A percentile compares a stretch with the other conserved stretches of the same genome.
Conservation (phyloP, 2,113 vertebrate species). For the Neogale vison region DNA sequence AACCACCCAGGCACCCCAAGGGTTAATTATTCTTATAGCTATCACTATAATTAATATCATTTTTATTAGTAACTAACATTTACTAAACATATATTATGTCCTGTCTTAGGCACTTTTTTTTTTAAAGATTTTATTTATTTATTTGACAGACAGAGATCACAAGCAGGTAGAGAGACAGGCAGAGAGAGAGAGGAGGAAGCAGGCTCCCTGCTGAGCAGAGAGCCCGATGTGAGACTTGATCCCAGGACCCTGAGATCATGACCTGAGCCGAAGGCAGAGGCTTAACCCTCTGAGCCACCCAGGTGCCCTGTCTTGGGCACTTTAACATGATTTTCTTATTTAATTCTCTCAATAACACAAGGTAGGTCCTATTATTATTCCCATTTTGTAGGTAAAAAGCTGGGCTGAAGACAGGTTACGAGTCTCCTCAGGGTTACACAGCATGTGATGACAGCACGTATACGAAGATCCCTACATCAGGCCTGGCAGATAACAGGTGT, state of each 20-base stretch:
- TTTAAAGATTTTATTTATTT: no score
- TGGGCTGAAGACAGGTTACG: neutral
- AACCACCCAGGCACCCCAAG: neutral
- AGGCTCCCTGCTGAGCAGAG: no score
- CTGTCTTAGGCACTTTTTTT: neutral
- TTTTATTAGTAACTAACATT: neutral
- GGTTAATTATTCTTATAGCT: neutral
- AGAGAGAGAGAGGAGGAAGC: no score
- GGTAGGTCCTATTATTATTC: neutral
- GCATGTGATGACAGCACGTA: neutral
- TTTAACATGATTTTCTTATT: neutral
- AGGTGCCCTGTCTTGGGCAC: neutral
- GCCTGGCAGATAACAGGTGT: neutral
- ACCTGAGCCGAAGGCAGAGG: no score
- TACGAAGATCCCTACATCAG: neutral
- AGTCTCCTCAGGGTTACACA: neutral
- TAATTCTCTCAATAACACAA: neutral
- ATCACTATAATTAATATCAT: neutral
- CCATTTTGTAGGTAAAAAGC: neutral
- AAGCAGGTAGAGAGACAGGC: no score
- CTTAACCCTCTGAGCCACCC: no score
- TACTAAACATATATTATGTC: neutral
- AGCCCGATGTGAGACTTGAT: no score
- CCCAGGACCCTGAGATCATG: no score
- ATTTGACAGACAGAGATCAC: no score